Evolutionary conservation across 2,113 vertebrate species (phyloP), one percentile per base, ranked within the genome.

Genomic region (Carassius gibelio): DNA sequence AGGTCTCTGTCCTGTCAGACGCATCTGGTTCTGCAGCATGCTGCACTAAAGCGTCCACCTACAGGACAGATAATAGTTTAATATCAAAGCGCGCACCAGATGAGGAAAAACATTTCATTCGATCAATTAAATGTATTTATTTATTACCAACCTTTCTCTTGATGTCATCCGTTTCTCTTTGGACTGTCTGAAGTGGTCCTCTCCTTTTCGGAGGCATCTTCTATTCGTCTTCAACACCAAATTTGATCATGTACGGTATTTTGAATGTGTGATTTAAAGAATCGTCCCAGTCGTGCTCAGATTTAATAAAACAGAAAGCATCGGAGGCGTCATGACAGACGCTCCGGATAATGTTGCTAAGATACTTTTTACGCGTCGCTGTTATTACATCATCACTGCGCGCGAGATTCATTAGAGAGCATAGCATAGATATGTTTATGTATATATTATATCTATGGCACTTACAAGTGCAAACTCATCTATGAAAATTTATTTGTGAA

Each of bases 161-260:
- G 0, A 93, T 82, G 10, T 89, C 91, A 76, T 93, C 94, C 26
- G 90, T 92, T 26, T 95, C 93, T 86, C 88, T 90, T 72, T 93
- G 92, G 5, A 90, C 71, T 10, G 90, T 88, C 34, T 93, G 94
- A 62, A 95, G 83, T 2, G 92, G 88, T 77, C 93, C 93, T 85
- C 85, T 92, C 88, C 91, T 91, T 86, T 91, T 95, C 0, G 84
- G 89, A 26, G 93, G 87, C 93, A 95, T 95, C 77, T 87, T 80
- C n/a, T 6, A n/a, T 57, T 36, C 21, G 0, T 14, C 34, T 13
- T 34, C 21, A 23, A n/a, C 8, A 34, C 42, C 23, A 52, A 23
- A 68, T 66, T n/a, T 36, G 6, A 42, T 4, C 34, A 23, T 10
- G 81, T 5, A 57, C 9, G 1, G 11, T 8, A 34, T 14, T 52